Base-by-base conservation (phyloP, 2,888 invertebrate genomes). In the Pseudococcus jackbeardsleyi region DNA sequence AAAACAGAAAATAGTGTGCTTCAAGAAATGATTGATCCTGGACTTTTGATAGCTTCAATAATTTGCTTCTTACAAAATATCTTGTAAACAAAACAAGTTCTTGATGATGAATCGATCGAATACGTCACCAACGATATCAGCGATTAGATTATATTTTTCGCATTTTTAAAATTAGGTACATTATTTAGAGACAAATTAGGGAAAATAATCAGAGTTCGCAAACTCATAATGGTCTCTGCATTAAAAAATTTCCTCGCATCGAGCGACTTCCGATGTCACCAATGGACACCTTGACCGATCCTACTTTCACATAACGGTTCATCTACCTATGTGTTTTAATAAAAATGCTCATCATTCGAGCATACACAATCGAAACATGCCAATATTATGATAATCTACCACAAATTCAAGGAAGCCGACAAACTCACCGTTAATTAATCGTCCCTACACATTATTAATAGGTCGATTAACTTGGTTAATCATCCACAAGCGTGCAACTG, bases 391-490 rank as follows among this genome's bases (percentile, higher is more conserved):
- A 59, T 64, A 64, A 64, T 22, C 64, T 9, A 22, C 64, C 64
- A 11, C 64, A 22, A 11, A 19, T 22, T 11, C 19, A 64, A 9
- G 22, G 64, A 64, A 64, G 64, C 9, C 42, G 42, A 42, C 22
- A 0, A 64, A 22, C 64, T 64, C 22, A 0, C 9, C 42, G 42
- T 22, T 72, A 72, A 72, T 72, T 72, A 72, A 72, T 72, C 17
- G 72, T 22, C 8, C 64, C 54, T 64, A 22, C 8, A 22, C 72
- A 4, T 72, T 26, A 33, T 33, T 72, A 33, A 72, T 72, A 72
- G 72, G 33, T 33, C 33, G 15, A 72, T 33, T 72, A 72, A 72
- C 33, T 72, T 72, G 33, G 72, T 72, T 72, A 72, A 72, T 72
- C 72, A 72, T 72, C 72, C 19, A 17, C 15, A 72, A 26, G 17